Conservation (phyloP, 2,888 invertebrate species). For the Helobdella robusta region DNA sequence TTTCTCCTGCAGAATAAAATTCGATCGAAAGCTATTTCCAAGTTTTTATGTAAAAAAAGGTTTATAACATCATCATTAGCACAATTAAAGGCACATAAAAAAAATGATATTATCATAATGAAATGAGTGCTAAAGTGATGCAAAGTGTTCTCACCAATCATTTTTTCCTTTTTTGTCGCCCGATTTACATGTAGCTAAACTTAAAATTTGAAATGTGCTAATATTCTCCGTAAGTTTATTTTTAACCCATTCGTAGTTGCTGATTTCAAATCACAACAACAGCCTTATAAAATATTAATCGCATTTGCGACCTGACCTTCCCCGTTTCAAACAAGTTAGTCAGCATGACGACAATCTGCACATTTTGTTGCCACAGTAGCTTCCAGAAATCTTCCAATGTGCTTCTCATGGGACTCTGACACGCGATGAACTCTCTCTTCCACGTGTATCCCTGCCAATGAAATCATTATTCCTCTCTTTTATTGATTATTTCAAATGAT, state of each 20-base stretch:
- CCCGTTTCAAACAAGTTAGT: constrained; percentile 62
- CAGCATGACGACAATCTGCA: constrained; percentile 61
- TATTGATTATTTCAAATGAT: no score
- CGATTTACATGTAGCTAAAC: no score
- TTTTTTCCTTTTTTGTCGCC: no score
- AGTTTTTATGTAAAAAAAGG: no score
- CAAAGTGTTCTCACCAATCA: no score
- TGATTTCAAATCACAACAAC: not conserved
- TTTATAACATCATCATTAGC: no score
- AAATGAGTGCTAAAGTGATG: no score
- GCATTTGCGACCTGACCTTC: constrained; percentile 51
- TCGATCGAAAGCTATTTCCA: no score
- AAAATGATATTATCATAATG: no score
- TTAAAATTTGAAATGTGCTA: not conserved
- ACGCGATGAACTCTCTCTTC: constrained; percentile 63
- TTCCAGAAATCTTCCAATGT: constrained; percentile 66
- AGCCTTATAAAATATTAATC: not conserved
- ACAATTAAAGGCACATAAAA: no score
- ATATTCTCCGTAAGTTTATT: not conserved
- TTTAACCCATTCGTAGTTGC: no score
- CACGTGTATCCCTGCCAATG: constrained; percentile 62
- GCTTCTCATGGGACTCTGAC: constrained; percentile 63
- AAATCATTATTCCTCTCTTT: no score
- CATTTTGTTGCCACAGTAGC: constrained; percentile 40
- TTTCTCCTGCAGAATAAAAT: constrained; percentile 49